Evolutionary conservation across 1,140 invertebrate species (phyloP).

Genomic region (Apis dorsata): DNA sequence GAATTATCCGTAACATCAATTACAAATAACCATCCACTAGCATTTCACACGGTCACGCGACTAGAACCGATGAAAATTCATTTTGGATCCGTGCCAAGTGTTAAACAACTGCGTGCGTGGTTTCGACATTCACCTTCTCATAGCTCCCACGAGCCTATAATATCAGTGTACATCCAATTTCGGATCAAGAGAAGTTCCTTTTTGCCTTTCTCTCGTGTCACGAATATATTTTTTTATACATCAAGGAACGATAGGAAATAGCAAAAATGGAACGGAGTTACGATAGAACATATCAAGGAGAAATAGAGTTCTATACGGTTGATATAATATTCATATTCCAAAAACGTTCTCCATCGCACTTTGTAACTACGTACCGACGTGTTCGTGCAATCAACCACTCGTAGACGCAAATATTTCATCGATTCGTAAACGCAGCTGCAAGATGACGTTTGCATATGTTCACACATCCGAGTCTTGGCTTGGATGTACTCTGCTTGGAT

Average conservation of each 20-base stretch:
- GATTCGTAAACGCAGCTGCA: background rate
- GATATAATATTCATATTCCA: background rate
- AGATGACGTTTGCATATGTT: background rate
- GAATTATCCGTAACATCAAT: background rate
- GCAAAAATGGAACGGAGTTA: background rate
- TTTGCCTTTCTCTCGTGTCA: background rate
- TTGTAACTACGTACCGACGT: background rate
- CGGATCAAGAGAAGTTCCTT: background rate
- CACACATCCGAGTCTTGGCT: background rate
- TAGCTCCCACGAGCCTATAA: background rate
- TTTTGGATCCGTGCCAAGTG: slow-evolving; percentile 13
- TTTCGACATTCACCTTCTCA: background rate
- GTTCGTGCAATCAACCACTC: slow-evolving; percentile 3
- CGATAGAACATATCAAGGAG: too few species aligned
- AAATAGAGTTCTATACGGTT: background rate
- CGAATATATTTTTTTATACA: background rate
- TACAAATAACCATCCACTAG: background rate
- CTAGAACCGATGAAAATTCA: slow-evolving; percentile 27
- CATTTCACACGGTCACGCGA: background rate
- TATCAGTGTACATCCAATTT: background rate
- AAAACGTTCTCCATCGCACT: background rate
- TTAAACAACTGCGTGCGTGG: slow-evolving; percentile 1
- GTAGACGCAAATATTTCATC: background rate
- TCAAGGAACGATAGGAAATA: background rate
- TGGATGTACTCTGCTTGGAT: background rate